phyloP scores from a whole-genome alignment of 2,113 vertebrate species.

The Eonycteris spelaea region DNA sequence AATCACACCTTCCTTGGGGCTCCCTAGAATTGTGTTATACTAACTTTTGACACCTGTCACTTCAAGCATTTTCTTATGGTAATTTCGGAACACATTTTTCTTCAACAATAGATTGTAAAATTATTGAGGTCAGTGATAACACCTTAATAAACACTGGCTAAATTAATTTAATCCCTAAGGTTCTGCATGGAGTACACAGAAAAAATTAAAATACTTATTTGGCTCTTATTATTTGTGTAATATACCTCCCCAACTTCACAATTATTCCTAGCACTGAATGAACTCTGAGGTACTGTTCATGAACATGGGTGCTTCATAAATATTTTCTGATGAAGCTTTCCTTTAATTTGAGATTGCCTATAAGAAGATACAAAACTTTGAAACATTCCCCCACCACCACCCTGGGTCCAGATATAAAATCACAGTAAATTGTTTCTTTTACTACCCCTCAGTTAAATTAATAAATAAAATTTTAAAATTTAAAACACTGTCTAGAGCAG shows the following conservation, averaged over 20 bases:
- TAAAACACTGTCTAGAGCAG: not conserved
- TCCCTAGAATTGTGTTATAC: not conserved
- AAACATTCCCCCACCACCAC: not conserved
- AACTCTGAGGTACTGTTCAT: not conserved
- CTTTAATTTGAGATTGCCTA: constrained; percentile 21
- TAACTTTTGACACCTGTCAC: constrained; percentile 33
- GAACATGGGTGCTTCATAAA: not conserved
- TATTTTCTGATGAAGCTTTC: not conserved
- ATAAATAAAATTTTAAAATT: not conserved
- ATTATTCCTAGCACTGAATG: not conserved
- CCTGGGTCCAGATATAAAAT: not conserved
- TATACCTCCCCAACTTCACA: not conserved
- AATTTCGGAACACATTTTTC: constrained; percentile 30
- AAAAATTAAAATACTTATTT: not conserved
- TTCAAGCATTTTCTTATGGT: constrained; percentile 27
- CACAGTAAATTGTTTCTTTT: not conserved
- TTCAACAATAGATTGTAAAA: not conserved
- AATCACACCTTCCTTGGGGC: not conserved
- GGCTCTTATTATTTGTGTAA: constrained; percentile 1
- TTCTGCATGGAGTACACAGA: not conserved
- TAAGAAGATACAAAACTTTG: not conserved
- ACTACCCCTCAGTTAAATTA: not conserved
- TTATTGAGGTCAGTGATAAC: constrained; percentile 26
- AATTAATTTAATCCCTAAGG: constrained; percentile 39
- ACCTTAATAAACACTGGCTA: not conserved